Percentiles rank a stretch among this genome's conserved stretches.
These are phyloP conservation scores for Metridium senile DNA, from an alignment of 92 coral and sea anemone species.

Conservation along the genomic window DNA sequence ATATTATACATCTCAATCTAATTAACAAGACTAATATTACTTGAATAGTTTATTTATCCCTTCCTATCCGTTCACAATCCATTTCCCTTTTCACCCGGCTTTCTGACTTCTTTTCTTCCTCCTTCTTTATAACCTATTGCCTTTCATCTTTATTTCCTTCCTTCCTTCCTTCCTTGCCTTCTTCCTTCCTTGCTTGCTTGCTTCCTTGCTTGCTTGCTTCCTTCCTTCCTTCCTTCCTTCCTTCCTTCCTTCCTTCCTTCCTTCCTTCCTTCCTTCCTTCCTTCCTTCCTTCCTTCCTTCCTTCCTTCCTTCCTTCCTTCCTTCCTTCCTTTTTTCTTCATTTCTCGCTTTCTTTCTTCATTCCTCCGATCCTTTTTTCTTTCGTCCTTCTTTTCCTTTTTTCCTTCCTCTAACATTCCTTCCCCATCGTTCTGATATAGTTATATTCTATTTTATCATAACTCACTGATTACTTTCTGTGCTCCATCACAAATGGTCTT, in stretches of 20 bases:
- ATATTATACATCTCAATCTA: too few relatives aligned
- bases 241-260: not conserved
- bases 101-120: not conserved
- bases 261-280: not conserved
- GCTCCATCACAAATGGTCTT: constrained; percentile 77
- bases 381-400: not conserved
- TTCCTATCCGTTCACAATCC: too few relatives aligned
- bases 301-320: not conserved
- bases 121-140: not conserved
- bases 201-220: not conserved
- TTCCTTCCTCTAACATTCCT: not conserved
- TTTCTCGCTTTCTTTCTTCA: not conserved
- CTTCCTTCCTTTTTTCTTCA: not conserved
- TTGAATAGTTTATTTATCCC: too few relatives aligned
- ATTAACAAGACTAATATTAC: too few relatives aligned
- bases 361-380: not conserved
- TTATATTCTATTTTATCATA: not conserved
- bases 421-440: too few relatives aligned
- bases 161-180: not conserved
- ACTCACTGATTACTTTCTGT: constrained; percentile 34
- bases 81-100: too few relatives aligned
- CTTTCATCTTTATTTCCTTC: not conserved
- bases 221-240: constrained; percentile 6
- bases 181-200: not conserved
- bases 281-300: too few relatives aligned